A percentile compares a stretch with the other conserved stretches of the same genome.
Conservation (phyloP, 2,888 invertebrate genomes). For the Ophion ventricosus region DNA sequence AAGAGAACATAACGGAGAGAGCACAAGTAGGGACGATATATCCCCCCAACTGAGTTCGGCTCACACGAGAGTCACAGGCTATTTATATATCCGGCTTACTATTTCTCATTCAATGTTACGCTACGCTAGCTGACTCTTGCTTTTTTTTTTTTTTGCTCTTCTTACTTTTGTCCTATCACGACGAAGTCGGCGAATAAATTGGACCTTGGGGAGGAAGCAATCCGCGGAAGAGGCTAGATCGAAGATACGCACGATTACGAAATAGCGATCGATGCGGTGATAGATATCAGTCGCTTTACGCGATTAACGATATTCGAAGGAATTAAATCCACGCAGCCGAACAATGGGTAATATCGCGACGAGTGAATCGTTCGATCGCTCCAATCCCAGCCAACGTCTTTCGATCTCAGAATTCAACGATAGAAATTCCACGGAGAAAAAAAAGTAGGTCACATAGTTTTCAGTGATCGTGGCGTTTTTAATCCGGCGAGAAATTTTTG, state of each 20-base stretch:
- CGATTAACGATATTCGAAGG: no score
- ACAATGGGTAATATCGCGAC: conserved; percentile 4
- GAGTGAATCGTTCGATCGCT: not conserved
- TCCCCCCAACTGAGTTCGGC: conserved; percentile 61
- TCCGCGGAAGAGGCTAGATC: not conserved
- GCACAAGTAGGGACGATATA: conserved; percentile 46
- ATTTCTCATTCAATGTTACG: conserved; percentile 76
- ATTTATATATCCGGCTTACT: conserved; percentile 76
- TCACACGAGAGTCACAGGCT: conserved; percentile 76
- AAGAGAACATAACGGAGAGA: conserved; percentile 12
- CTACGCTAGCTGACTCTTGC: conserved; percentile 24
- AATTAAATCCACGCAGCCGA: not conserved
- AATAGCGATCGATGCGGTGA: no score
- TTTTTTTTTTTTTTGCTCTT: not conserved
- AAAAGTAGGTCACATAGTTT: conserved; percentile 20
- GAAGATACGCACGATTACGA: not conserved
- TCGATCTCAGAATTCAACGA: not conserved
- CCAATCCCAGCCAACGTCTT: not conserved
- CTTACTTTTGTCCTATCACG: conserved; percentile 1
- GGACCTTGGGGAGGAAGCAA: not conserved
- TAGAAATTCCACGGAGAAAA: not conserved
- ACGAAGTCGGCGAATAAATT: not conserved
- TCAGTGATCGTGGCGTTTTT: not conserved
- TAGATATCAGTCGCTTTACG: no score
- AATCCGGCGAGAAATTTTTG: not conserved